A percentile compares a stretch with the other conserved stretches of the same genome.
These are phyloP conservation scores for Pentalonia nigronervosa DNA, from an alignment of 1,140 invertebrate species.

Conservation along the genomic window DNA sequence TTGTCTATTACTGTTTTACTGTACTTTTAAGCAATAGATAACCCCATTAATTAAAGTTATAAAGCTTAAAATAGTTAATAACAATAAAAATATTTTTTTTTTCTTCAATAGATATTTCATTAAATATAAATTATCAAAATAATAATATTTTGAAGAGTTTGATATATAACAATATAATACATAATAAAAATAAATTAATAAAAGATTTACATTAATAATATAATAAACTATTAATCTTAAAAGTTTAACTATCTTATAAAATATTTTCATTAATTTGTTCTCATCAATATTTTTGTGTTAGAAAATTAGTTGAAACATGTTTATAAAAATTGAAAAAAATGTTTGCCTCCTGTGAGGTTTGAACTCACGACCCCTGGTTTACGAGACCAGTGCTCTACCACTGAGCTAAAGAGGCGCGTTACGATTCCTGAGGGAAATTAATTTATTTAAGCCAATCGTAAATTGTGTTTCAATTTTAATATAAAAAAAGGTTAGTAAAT, in stretches of 20 bases:
- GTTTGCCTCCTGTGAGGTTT: conserved; percentile 73
- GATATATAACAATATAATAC: too few species aligned
- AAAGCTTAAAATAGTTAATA: too few species aligned
- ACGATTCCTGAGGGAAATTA: neutral
- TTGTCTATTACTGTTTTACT: too few species aligned
- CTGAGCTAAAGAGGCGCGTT: conserved; percentile 66
- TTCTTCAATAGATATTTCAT: too few species aligned
- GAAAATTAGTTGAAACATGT: neutral
- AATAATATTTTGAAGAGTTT: neutral
- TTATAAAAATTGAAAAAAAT: conserved; percentile 51
- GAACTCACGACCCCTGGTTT: conserved; percentile 83
- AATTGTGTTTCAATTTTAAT: neutral
- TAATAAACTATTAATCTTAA: too few species aligned
- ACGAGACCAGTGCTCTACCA: conserved; percentile 83
- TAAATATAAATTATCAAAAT: too few species aligned
- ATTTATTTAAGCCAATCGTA: neutral
- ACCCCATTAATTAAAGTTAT: too few species aligned
- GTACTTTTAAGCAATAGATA: too few species aligned
- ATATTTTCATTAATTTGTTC: too few species aligned
- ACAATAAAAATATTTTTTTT: too few species aligned
- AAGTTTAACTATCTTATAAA: neutral
- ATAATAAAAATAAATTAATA: neutral
- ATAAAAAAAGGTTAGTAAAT: too few species aligned
- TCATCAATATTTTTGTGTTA: neutral
- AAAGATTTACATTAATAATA: neutral